Percentiles rank a stretch among this genome's conserved stretches.
Conservation (phyloP, 2,888 invertebrate species). For the Apamea crenata region DNA sequence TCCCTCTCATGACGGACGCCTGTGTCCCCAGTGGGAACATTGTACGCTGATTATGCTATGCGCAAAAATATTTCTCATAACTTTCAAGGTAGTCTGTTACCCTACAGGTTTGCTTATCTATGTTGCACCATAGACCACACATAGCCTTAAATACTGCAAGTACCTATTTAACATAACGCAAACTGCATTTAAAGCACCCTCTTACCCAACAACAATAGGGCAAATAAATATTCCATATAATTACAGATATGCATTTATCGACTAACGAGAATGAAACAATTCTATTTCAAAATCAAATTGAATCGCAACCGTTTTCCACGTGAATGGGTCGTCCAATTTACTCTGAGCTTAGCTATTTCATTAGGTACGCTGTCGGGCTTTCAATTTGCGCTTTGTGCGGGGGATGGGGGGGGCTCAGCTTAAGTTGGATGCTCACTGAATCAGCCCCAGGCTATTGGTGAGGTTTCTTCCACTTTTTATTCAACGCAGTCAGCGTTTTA, state of each 20-base stretch:
- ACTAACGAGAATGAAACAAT: conserved; percentile 72
- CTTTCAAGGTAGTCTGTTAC: too few species aligned
- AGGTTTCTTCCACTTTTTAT: conserved; percentile 65
- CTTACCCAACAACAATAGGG: neutral
- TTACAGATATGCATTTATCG: conserved; percentile 61
- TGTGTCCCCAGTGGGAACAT: neutral
- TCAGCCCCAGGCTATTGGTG: conserved; percentile 64
- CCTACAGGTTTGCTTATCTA: neutral
- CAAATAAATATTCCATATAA: conserved; percentile 38
- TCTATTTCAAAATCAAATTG: conserved; percentile 79
- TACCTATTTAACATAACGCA: neutral
- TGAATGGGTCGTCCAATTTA: conserved; percentile 69
- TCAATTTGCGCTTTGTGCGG: conserved; percentile 59
- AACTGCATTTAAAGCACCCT: conserved; percentile 4
- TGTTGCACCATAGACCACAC: neutral
- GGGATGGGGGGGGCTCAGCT: conserved; percentile 58
- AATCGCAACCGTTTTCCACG: conserved; percentile 75
- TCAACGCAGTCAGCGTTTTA: conserved; percentile 62
- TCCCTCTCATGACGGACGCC: neutral
- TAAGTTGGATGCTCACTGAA: conserved; percentile 63
- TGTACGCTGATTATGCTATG: neutral
- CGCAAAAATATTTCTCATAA: neutral
- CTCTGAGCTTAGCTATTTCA: conserved; percentile 71
- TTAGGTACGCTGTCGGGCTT: conserved; percentile 66
- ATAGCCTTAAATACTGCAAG: neutral